Base-by-base conservation (phyloP, 2,888 invertebrate genomes). In the Platycnemis pennipes region DNA sequence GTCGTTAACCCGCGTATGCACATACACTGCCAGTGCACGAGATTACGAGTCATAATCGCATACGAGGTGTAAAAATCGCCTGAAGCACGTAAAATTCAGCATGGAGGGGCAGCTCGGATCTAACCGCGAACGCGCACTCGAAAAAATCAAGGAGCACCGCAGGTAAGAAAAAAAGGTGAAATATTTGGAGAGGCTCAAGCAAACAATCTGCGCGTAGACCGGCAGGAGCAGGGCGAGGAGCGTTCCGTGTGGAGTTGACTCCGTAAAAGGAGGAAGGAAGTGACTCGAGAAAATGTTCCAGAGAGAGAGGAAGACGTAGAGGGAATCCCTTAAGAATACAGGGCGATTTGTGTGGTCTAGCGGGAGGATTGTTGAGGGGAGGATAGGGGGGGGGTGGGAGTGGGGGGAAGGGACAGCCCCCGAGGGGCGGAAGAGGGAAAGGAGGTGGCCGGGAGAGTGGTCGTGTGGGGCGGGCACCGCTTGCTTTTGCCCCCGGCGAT, bases 401-500 rank as follows among this genome's bases (percentile, higher is more conserved):
- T 46, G 31, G 53, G 49, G 49, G 5, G 45, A n/a, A 26, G 45
- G 46, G n/a, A 5, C 4, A 26, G 45, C n/a, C 45, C n/a, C 87
- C 87, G 87, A n/a, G 45, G 44, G 44, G 46, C 8, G n/a, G 46
- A 44, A 4, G 46, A 87, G 13, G 46, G 37, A 26, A 44, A 37
- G 45, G 45, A 87, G 87, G 45, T 2, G 45, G 87, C 13, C 3
- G 4, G 86, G 86, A 44, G 88, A 22, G 88, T 26, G 46, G n/a
- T n/a, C 26, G 45, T 42, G 46, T 13, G 49, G 53, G 53, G 31
- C 4, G 42, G 42, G n/a, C 4, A 37, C 13, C n/a, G 49, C 56
- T 26, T 77, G 77, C 37, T 37, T n/a, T 5, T 37, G 63, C 91
- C 89, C 56, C 16, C 22, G 91, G 91, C 91, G 56, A 89, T 89